Conservation (phyloP, 1,140 invertebrate genomes). For the Dinoponera quadriceps region DNA sequence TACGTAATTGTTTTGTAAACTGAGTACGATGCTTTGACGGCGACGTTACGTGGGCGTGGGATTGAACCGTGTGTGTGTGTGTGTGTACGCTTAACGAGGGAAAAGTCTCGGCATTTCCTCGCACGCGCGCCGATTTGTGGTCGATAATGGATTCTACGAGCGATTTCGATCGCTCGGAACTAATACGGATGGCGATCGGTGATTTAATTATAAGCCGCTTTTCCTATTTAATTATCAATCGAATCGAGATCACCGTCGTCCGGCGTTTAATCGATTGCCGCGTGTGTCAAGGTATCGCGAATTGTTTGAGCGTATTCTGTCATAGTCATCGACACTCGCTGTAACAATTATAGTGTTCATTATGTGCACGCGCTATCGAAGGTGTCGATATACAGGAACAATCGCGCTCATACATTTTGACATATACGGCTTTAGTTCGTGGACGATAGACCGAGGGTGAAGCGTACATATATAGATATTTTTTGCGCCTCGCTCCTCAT, state of each 20-base stretch:
- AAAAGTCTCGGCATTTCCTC: slow-evolving; percentile 54
- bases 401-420: not conserved
- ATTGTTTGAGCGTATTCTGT: not conserved
- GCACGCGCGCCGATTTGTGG: slow-evolving; percentile 28
- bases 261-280: slow-evolving; percentile 9
- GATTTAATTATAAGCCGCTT: slow-evolving; percentile 47
- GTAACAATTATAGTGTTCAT: not conserved
- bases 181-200: slow-evolving; percentile 33
- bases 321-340: not conserved
- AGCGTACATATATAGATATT: slow-evolving; percentile 73
- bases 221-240: slow-evolving; percentile 31
- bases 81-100: slow-evolving; percentile 64
- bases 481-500: slow-evolving; percentile 60
- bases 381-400: not conserved
- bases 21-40: slow-evolving; percentile 69
- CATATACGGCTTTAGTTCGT: slow-evolving; percentile 25
- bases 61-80: slow-evolving; percentile 37
- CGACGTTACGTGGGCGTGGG: slow-evolving; percentile 49
- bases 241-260: slow-evolving; percentile 24
- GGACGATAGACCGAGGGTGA: slow-evolving; percentile 70
- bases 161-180: slow-evolving; percentile 62
- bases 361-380: not conserved
- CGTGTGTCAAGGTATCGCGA: not conserved
- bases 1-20: slow-evolving; percentile 74
- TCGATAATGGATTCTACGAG: slow-evolving; percentile 41